Percentiles rank a stretch among this genome's conserved stretches.
Evolutionary conservation across 2,888 invertebrate genomes (phyloP).

Genomic region (Cataglyphis rosenhaueri): DNA sequence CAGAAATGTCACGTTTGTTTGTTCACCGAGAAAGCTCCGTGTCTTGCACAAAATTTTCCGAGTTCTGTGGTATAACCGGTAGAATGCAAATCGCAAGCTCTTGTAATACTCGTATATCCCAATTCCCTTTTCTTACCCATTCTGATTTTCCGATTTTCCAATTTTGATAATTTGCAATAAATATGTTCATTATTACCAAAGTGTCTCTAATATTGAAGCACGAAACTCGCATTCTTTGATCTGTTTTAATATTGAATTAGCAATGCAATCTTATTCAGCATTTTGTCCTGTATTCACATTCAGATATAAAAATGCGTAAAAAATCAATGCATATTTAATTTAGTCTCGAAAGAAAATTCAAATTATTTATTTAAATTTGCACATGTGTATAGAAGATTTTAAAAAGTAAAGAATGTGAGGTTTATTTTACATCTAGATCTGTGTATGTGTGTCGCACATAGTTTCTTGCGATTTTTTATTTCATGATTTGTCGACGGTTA

Average conservation of each 20-base stretch:
- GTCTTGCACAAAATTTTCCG: constrained; percentile 30
- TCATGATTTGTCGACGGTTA: background rate
- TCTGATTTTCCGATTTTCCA: background rate
- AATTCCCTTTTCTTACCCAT: background rate
- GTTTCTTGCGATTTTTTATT: background rate
- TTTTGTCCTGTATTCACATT: background rate
- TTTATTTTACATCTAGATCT: background rate
- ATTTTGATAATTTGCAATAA: background rate
- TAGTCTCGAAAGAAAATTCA: background rate
- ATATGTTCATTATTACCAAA: background rate
- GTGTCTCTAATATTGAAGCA: background rate
- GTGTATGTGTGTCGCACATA: background rate
- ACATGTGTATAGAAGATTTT: background rate
- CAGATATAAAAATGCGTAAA: background rate
- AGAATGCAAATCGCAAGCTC: constrained; percentile 36
- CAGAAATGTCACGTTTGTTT: constrained; percentile 26
- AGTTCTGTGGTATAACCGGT: constrained; percentile 2
- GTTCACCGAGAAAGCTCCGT: constrained; percentile 23
- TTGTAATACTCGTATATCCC: background rate
- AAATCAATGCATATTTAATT: constrained; percentile 3
- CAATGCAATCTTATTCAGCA: background rate
- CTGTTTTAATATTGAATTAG: constrained; percentile 6
- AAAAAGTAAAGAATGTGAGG: background rate
- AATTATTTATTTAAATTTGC: background rate
- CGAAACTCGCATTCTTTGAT: background rate